Evolutionary conservation across 2,888 invertebrate genomes (phyloP), one percentile per base, ranked within the genome.

Genomic region (Tanypteryx hageni): DNA sequence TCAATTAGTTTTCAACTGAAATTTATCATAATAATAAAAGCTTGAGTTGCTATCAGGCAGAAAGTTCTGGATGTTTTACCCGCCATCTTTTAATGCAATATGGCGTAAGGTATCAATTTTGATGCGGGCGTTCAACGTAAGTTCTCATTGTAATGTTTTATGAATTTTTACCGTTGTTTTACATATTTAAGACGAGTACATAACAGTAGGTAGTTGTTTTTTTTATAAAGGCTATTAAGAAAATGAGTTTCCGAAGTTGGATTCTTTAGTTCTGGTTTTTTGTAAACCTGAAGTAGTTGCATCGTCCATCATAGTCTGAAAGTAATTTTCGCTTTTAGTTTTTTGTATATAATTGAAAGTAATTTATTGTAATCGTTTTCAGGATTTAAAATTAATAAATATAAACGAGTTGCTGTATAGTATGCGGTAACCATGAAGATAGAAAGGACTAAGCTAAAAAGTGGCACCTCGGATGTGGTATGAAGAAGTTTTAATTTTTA

Each of bases 401-500:
- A 44, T 31, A n/a, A 16, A 44, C 44, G 44, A 44, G n/a, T 64
- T 61, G 14, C 64, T 5, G 11, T 44, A 31, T 27, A 64, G 89
- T 14, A 18, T 10, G 18, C 10, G 8, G 14, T 10, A 68, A 95
- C 58, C 93, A 98, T 98, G 98, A 98, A 97, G 96, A 97, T 98
- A 94, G 98, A 98, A 95, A 96, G 97, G 94, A 96, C 96, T 94
- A 97, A 97, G 95, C 96, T 98, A 94, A 97, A 98, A 95, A 98
- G 98, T 95, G 97, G 97, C 96, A 97, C 97, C 94, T 97, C 98
- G 93, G 98, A 98, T 96, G 97, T 98, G 95, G 97, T 97, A 95
- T 95, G 96, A 95, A n/a, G 91, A 76, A 83, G 64, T n/a, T 11
- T 59, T 91, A 76, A 56, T 64, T 16, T 22, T 22, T 14, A 61